phyloP scores from a whole-genome alignment of 2,113 vertebrate species.

The Gallinago undulata region DNA sequence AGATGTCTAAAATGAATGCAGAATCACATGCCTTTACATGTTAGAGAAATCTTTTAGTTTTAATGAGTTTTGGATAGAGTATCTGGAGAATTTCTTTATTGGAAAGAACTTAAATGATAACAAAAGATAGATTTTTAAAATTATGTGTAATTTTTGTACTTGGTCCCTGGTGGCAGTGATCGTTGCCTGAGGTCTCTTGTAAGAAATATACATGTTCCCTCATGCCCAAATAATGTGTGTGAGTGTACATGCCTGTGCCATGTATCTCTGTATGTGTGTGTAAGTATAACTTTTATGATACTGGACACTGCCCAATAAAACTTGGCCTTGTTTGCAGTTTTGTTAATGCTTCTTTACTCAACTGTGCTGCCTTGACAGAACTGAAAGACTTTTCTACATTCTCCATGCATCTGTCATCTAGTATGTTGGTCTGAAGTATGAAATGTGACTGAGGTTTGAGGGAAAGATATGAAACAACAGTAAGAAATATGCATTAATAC shows the following conservation, averaged over 20 bases:
- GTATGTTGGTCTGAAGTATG: neutral
- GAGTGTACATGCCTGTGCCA: neutral
- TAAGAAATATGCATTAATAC: neutral
- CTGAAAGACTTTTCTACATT: constrained; percentile 19
- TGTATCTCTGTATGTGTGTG: neutral
- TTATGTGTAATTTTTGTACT: neutral
- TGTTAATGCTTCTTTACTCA: neutral
- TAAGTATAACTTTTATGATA: neutral
- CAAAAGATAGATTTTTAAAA: neutral
- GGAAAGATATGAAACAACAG: neutral
- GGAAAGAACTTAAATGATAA: neutral
- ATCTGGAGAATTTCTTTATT: neutral
- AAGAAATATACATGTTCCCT: neutral
- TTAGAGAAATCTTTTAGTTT: neutral
- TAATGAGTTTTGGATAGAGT: neutral
- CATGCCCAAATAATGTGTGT: neutral
- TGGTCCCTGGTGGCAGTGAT: neutral
- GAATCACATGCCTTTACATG: neutral
- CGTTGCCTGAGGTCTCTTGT: neutral
- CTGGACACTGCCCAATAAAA: neutral
- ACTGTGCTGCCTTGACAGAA: neutral
- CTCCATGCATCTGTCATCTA: constrained; percentile 26
- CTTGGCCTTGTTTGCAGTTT: neutral
- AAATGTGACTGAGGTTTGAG: neutral
- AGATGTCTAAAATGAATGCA: neutral